phyloP scores from a whole-genome alignment of 2,113 vertebrate genomes.

The Himantopus leucocephalus region DNA sequence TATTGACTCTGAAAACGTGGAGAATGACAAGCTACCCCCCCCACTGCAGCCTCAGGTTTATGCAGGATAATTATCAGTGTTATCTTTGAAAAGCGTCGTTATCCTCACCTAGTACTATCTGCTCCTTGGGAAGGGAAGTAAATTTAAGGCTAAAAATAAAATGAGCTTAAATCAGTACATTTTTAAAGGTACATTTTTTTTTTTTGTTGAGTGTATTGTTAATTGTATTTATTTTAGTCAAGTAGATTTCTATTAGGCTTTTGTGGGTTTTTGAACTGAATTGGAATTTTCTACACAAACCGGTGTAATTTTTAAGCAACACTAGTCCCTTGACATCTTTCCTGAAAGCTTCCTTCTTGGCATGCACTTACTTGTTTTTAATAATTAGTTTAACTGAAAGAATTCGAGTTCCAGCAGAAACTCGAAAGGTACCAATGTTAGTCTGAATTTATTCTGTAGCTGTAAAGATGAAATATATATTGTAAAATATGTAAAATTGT shows the following conservation, averaged over 20 bases:
- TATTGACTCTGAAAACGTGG: conserved; percentile 90
- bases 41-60: conserved; percentile 91
- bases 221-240: conserved; percentile 76
- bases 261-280: conserved; percentile 59
- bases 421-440: conserved; percentile 1
- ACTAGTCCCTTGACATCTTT: conserved; percentile 21
- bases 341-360: conserved; percentile 43
- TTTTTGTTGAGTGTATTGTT: conserved; percentile 48
- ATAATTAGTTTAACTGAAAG: conserved; percentile 17
- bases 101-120: background rate
- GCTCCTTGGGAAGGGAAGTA: background rate
- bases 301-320: conserved; percentile 62
- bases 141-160: conserved; percentile 29
- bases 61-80: conserved; percentile 75
- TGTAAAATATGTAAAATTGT: conserved; percentile 80
- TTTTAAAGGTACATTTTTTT: conserved; percentile 68
- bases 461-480: conserved; percentile 70
- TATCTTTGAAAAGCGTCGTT: background rate
- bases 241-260: conserved; percentile 67
- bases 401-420: background rate
- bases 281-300: conserved; percentile 55
- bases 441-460: conserved; percentile 58
- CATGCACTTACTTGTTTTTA: conserved; percentile 54
- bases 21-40: conserved; percentile 88
- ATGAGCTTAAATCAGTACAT: conserved; percentile 42